Base-by-base conservation (phyloP, 1,140 invertebrate species). In the Diabrotica undecimpunctata region DNA sequence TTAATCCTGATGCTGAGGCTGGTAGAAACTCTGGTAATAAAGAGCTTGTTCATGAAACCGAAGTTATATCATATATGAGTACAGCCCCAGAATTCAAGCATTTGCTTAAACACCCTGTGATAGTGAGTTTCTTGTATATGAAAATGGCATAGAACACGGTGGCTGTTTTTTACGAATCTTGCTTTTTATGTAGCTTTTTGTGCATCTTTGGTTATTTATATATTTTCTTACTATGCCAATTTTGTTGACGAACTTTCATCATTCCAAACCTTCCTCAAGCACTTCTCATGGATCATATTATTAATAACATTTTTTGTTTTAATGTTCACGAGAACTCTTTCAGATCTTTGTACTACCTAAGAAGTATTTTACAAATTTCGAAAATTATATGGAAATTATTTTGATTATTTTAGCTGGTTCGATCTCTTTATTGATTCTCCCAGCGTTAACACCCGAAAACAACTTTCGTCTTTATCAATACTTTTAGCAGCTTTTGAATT, bases 91-190 rank as follows among this genome's bases (percentile, higher is more conserved):
- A 87, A 60, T 78, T 90, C 38, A 83, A 84, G 38, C 83, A 86
- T 63, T 77, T 93, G n/a, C 77, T 93, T 4, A 89, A 86, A 70
- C 92, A 94, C 80, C 91, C 92, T 1, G 78, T 93, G 0, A 84
- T 93, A 8, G 87, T 89, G 0, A 92, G 89, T 66, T 92, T 93
- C 70, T 74, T 94, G 1, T 87, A 89, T 72, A 80, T 93, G n/a
- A 94, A n/a, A 94, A 77, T 94, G 91, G 90, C 84, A 88, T 72
- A 82, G 86, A 63, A 87, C 93, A 64, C 85, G 88, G 37, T 82
- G 84, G n/a, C 80, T 91, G 8, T 90, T 91, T 70, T 87, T 86
- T 60, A 77, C 84, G 2, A 92, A 93, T 76, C 85, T 92, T 35
- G 72, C 84, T 4, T 85, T 92, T 67, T 93, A 92, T 75, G 75